Evolutionary conservation across 2,113 vertebrate species (phyloP).

Genomic region (Geothlypis trichas): DNA sequence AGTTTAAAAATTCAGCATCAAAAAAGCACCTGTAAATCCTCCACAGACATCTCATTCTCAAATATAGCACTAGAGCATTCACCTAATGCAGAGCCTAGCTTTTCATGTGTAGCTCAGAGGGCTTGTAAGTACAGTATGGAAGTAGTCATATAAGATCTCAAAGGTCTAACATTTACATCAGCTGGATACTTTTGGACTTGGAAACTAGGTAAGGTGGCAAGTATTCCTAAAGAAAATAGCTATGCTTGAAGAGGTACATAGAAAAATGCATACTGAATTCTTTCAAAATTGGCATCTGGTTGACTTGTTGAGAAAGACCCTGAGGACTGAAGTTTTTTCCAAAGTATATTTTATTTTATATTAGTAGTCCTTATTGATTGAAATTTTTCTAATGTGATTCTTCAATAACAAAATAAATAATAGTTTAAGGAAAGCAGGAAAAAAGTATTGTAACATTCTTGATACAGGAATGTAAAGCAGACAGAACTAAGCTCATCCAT

Average conservation of each 20-base stretch:
- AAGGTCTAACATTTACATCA: neutral
- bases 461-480: neutral
- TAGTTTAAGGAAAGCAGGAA: neutral
- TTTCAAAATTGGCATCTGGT: neutral
- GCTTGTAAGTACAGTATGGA: neutral
- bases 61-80: neutral
- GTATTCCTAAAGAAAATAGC: neutral
- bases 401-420: too few relatives aligned
- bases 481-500: accelerated
- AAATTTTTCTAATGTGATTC: neutral
- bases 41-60: slow-evolving; percentile 11
- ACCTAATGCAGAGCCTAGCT: neutral
- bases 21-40: slow-evolving; percentile 10
- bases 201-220: neutral
- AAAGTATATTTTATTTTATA: neutral
- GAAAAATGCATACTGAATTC: neutral
- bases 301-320: neutral
- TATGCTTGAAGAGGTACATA: neutral
- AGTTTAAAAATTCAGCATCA: slow-evolving; percentile 49
- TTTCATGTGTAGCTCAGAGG: neutral
- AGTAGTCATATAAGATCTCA: neutral
- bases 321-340: neutral
- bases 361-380: neutral
- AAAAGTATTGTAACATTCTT: neutral
- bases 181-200: neutral